A percentile compares a stretch with the other conserved stretches of the same genome.
Conservation (phyloP, 2,797 vertebrate genomes). For the Cynodonichthys magdalenae region DNA sequence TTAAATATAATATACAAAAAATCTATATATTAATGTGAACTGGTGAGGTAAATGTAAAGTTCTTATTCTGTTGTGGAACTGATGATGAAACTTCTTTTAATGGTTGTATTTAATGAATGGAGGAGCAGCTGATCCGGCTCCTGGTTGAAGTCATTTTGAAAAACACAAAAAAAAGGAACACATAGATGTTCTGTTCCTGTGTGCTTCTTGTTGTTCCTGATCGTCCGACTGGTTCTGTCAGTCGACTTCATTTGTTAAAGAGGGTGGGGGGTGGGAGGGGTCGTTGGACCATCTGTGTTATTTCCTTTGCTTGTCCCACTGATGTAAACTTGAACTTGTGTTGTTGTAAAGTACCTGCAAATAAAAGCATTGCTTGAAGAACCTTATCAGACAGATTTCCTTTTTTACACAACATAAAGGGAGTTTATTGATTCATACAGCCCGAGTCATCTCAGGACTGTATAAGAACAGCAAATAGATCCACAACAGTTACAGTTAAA, state of each 20-base stretch:
- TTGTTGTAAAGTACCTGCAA: constrained; percentile 80
- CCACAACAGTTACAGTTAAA: too few species aligned
- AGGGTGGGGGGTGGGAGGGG: constrained; percentile 43
- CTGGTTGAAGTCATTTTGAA: constrained; percentile 31
- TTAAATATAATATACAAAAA: constrained; percentile 83
- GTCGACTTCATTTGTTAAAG: constrained; percentile 61
- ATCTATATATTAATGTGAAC: constrained; percentile 86
- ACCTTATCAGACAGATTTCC: constrained; percentile 53
- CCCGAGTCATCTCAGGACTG: too few species aligned
- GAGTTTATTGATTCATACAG: too few species aligned
- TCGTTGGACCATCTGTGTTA: constrained; percentile 49
- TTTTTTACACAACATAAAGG: neutral
- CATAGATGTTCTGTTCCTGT: constrained; percentile 14
- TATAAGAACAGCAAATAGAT: neutral
- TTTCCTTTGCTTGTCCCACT: constrained; percentile 59
- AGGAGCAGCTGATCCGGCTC: constrained; percentile 4
- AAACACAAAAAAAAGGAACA: constrained; percentile 11
- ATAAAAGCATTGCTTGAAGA: constrained; percentile 80
- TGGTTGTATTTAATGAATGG: constrained; percentile 73
- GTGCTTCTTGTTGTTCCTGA: constrained; percentile 57
- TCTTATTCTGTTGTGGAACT: constrained; percentile 78
- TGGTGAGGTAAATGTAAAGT: constrained; percentile 80
- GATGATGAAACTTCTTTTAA: constrained; percentile 70
- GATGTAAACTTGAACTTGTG: constrained; percentile 80
- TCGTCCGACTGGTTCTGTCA: constrained; percentile 61